These are phyloP conservation scores for Atherinomorus stipes DNA, from an alignment of 2,113 vertebrate species.

Conservation along the genomic window DNA sequence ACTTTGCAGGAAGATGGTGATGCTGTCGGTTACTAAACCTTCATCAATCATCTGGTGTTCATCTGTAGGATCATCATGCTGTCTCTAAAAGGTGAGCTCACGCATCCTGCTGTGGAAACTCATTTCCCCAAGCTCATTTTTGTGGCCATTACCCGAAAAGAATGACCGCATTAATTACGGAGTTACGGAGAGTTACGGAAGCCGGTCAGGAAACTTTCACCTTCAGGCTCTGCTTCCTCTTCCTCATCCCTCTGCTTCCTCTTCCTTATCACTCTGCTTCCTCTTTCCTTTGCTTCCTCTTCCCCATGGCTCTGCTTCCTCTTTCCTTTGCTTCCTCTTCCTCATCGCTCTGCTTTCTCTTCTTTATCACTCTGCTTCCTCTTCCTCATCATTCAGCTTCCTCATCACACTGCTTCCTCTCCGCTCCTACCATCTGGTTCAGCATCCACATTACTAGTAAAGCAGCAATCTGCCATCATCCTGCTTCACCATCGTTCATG, in stretches of 20 bases:
- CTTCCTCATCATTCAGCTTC: too few species aligned
- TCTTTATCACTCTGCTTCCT: too few species aligned
- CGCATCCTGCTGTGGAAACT: background rate
- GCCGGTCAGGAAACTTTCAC: background rate
- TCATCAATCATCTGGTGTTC: background rate
- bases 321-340: too few species aligned
- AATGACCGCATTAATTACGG: too few species aligned
- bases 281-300: too few species aligned
- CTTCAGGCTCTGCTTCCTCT: background rate
- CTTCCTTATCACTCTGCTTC: too few species aligned
- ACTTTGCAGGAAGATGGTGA: too few species aligned
- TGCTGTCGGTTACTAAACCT: background rate
- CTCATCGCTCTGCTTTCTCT: too few species aligned
- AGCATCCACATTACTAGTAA: background rate
- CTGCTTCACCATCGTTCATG: rapidly evolving
- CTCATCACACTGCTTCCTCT: too few species aligned
- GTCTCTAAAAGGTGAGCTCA: background rate
- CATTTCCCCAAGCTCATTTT: background rate
- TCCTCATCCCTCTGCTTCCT: too few species aligned
- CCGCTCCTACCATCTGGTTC: background rate
- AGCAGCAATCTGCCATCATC: background rate
- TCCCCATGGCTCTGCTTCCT: too few species aligned
- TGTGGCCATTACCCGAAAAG: too few species aligned
- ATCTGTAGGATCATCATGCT: background rate
- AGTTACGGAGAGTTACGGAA: background rate